Base-by-base conservation (phyloP, 2,888 invertebrate species). In the Rhagophthalmus giganteus region DNA sequence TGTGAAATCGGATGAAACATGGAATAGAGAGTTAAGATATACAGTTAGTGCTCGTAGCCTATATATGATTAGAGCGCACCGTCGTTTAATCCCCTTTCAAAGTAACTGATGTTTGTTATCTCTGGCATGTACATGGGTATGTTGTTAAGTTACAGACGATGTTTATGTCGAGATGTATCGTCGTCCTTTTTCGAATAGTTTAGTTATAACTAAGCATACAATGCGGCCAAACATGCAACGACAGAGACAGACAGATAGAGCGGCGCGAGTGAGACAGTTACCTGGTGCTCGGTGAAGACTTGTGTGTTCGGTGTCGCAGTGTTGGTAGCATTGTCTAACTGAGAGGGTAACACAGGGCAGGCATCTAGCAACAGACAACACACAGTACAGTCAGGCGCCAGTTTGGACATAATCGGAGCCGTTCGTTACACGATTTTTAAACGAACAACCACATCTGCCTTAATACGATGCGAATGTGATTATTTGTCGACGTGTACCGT, bases 321-420 rank as follows among this genome's bases (percentile, higher is more conserved):
- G 82, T 86, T 86, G 85, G 80, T 85, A 86, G 85, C 86, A 85
- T 86, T 85, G 86, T 87, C 87, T 87, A 87, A 87, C 86, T 86
- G 83, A 81, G 86, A 85, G 85, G 86, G 85, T 85, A 86, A 86
- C 86, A 80, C 80, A 80, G 86, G 86, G 88, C 90, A 90, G 89
- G 89, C 89, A 90, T 90, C 90, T 90, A 90, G 89, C 89, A 89
- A 90, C 90, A 89, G 87, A 90, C 88, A 90, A 89, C 86, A 86
- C 81, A 83, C 81, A 82, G 81, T 81, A 82, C 82, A 82, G 80
- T 81, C 72, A 73, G 72, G 72, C 65, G 68, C 66, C 65, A 62
- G 58, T 55, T 55, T 55, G 58, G 62, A 64, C 64, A 60, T 58
- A 61, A 59, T 57, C 55, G 57, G 59, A 60, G 25, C 56, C 33